A percentile compares a stretch with the other conserved stretches of the same genome.
phyloP scores from a whole-genome alignment of 2,113 vertebrate species.

The Hiodon alosoides region DNA sequence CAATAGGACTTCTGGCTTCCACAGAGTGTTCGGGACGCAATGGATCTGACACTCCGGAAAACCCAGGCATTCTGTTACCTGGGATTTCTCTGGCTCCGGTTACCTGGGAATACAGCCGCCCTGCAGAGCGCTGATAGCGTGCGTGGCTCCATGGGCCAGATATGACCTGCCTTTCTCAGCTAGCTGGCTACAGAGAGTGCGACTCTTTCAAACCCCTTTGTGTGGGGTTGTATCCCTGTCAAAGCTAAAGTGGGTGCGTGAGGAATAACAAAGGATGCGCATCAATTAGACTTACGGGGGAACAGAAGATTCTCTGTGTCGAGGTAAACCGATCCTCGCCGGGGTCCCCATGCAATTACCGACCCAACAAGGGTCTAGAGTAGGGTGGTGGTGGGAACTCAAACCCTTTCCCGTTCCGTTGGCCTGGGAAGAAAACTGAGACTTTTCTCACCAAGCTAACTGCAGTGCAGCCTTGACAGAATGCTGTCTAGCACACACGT shows the following conservation, averaged over 20 bases:
- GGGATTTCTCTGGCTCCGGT: slow-evolving; percentile 27
- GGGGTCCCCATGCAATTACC: slow-evolving; percentile 32
- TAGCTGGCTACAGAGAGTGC: slow-evolving; percentile 20
- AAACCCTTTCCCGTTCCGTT: slow-evolving; percentile 14
- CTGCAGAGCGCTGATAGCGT: slow-evolving; percentile 27
- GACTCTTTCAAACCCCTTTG: slow-evolving; percentile 29
- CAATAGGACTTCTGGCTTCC: not conserved
- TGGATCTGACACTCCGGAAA: slow-evolving; percentile 23
- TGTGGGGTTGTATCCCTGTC: slow-evolving; percentile 35
- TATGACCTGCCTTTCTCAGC: slow-evolving; percentile 36
- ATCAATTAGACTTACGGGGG: slow-evolving; percentile 22
- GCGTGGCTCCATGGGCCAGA: slow-evolving; percentile 26
- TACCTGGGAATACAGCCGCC: slow-evolving; percentile 27
- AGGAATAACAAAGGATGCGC: slow-evolving; percentile 33
- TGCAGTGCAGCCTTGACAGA: too few species aligned
- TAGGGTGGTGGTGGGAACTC: slow-evolving; percentile 14
- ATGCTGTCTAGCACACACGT: too few species aligned
- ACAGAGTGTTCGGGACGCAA: not conserved
- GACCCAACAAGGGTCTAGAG: slow-evolving; percentile 21
- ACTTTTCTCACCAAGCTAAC: slow-evolving; percentile 25
- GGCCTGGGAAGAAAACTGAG: slow-evolving; percentile 12
- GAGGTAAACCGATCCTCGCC: slow-evolving; percentile 38
- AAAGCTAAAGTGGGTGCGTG: slow-evolving; percentile 33
- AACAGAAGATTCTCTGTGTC: slow-evolving; percentile 38
- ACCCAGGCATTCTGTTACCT: slow-evolving; percentile 22